Base-by-base conservation (phyloP, 2,888 invertebrate species). In the Arge pagana region DNA sequence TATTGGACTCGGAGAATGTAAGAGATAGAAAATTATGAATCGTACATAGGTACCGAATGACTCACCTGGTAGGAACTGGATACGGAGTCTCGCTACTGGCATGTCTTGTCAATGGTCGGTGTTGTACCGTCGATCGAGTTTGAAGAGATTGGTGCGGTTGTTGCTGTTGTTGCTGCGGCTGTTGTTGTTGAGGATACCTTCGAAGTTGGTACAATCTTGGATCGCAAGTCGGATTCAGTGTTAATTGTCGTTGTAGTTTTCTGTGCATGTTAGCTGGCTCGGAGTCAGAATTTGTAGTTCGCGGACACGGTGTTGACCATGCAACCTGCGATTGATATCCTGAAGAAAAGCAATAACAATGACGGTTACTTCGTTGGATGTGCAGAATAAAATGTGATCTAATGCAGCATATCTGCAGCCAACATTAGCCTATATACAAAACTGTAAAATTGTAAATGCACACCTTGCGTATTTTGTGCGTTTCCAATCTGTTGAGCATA, bases 211-310 rank as follows among this genome's bases (percentile, higher is more conserved):
- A 78, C 43, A 87, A 77, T 52, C 92, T 79, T 4, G 90, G 88
- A 78, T 93, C 93, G 60, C 86, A 86, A 15, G 81, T 80, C 0
- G 92, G 92, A 77, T 92, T 91, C n/a, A 93, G 75, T 10, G 91
- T 90, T 37, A 91, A 78, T 70, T 92, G 91, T 4, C 93, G 81
- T 59, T 87, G 88, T 24, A 93, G 79, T 74, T 91, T 92, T 50
- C 86, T 81, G 68, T 93, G 93, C 53, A 87, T 80, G 69, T 90
- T 90, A n/a, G 63, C 67, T 10, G 69, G 63, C 48, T 74, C 72
- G 11, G 66, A 58, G 11, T 74, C 71, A 3, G 67, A 57, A 56
- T 68, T 70, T 18, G 59, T 59, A 6, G 67, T 61, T 49, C 68
- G 60, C 5, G 58, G 23, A 10, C 19, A 18, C 5, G 71, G 63